Conservation (phyloP, 1,140 invertebrate species). For the Pteromalus puparum region DNA sequence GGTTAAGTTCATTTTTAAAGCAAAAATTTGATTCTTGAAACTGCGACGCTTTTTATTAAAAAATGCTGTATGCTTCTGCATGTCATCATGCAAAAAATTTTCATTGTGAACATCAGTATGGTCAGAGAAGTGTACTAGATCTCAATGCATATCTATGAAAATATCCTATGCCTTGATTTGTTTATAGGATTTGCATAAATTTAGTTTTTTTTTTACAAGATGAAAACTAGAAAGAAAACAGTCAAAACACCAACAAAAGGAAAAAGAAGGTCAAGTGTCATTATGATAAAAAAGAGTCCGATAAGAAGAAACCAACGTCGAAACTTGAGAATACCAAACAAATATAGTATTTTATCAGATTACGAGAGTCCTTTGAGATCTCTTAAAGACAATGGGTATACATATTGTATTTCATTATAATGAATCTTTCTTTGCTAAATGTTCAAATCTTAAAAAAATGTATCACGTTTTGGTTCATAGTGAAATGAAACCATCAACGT, state of each 20-base stretch:
- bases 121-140: neutral
- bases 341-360: neutral
- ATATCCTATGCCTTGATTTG: neutral
- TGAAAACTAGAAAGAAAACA: conserved; percentile 44
- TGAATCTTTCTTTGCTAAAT: neutral
- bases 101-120: too few relatives aligned
- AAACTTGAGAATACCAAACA: neutral
- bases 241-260: conserved; percentile 11
- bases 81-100: too few relatives aligned
- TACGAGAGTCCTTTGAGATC: conserved; percentile 49
- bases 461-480: neutral
- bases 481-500: neutral
- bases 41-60: too few relatives aligned
- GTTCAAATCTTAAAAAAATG: neutral
- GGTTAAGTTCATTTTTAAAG: too few relatives aligned
- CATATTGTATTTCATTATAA: neutral
- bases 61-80: too few relatives aligned
- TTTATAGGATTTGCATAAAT: neutral
- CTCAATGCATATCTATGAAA: neutral
- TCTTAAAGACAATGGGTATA: conserved; percentile 35
- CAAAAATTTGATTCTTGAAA: too few relatives aligned
- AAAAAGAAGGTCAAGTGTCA: conserved; percentile 32
- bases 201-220: neutral
- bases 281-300: conserved; percentile 38
- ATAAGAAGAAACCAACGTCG: neutral